phyloP scores from a whole-genome alignment of 2,113 vertebrate genomes.

The Synodontis membranacea region DNA sequence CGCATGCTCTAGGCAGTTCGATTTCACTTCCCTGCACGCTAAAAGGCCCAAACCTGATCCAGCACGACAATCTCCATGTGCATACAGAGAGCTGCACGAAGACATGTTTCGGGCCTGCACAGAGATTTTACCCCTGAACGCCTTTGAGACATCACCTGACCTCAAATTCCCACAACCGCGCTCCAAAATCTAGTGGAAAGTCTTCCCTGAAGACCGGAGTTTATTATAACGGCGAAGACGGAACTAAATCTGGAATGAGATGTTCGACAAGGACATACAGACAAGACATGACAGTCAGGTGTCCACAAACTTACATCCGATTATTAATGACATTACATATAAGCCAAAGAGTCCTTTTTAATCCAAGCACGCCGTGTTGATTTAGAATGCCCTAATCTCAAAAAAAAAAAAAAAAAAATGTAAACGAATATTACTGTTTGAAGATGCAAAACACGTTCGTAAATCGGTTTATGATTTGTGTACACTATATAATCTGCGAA shows the following conservation, averaged over 20 bases:
- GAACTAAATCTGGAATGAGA: not conserved
- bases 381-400: not conserved
- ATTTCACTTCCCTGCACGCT: not conserved
- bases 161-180: not conserved
- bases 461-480: not conserved
- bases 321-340: too few relatives aligned
- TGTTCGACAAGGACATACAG: not conserved
- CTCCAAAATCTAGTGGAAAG: not conserved
- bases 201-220: not conserved
- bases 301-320: not conserved
- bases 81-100: not conserved
- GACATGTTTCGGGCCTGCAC: not conserved
- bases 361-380: not conserved
- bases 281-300: too few relatives aligned
- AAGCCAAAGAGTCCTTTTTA: not conserved
- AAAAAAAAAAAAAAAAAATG: not conserved
- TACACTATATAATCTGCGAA: not conserved
- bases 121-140: not conserved
- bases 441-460: not conserved
- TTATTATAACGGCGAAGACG: not conserved
- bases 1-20: not conserved
- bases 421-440: not conserved
- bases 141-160: not conserved
- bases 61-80: not conserved
- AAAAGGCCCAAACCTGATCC: not conserved